A percentile compares a stretch with the other conserved stretches of the same genome.
Evolutionary conservation across 2,113 vertebrate genomes (phyloP).

Genomic region (Dissostichus mawsoni): DNA sequence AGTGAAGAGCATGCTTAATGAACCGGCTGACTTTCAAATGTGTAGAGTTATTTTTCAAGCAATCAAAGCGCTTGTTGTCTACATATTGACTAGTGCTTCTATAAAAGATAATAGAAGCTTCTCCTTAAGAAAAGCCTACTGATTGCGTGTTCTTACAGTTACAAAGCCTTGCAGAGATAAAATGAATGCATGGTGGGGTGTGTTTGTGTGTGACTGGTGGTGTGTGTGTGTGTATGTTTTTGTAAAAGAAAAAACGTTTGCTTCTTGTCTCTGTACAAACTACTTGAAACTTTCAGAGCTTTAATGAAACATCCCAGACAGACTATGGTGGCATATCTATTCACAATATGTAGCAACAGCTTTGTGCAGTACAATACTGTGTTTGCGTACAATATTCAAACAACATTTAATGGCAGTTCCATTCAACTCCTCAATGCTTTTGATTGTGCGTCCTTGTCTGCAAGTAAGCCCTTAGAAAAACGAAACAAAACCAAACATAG

Average conservation of each 20-base stretch:
- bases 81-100: constrained; percentile 71
- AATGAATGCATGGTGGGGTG: constrained; percentile 66
- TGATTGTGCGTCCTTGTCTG: constrained; percentile 74
- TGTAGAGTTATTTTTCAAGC: constrained; percentile 68
- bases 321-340: constrained; percentile 64
- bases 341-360: constrained; percentile 59
- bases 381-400: constrained; percentile 43
- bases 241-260: constrained; percentile 39
- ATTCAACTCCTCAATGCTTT: constrained; percentile 53
- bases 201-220: constrained; percentile 41
- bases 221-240: constrained; percentile 45
- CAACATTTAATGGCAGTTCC: constrained; percentile 59
- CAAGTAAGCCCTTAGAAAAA: constrained; percentile 60
- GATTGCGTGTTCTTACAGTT: constrained; percentile 68
- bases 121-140: constrained; percentile 58
- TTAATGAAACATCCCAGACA: constrained; percentile 81
- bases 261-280: constrained; percentile 74
- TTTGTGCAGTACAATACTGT: constrained; percentile 51
- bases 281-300: constrained; percentile 86
- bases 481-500: constrained; percentile 72
- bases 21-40: constrained; percentile 58
- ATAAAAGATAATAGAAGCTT: constrained; percentile 65
- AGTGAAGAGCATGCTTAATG: constrained; percentile 52
- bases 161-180: constrained; percentile 76
- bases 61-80: constrained; percentile 78